Percentiles rank a stretch among this genome's conserved stretches.
Conservation (phyloP, 2,888 invertebrate species). For the Netelia inedita region DNA sequence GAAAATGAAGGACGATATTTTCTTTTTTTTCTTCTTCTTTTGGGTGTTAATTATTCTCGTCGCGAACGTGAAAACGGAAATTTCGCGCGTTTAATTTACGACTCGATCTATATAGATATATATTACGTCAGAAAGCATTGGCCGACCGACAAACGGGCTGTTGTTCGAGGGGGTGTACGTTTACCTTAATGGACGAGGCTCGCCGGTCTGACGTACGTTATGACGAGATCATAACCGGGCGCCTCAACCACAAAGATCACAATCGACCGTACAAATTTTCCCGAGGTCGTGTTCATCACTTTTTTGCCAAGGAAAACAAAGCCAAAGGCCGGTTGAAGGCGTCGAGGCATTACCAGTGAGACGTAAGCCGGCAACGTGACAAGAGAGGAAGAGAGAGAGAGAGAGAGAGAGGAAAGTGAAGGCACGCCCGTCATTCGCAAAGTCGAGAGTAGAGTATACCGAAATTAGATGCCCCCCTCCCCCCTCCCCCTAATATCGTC, state of each 20-base stretch:
- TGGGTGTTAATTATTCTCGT: too few species aligned
- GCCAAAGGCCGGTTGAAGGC: conserved; percentile 26
- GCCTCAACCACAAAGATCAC: neutral
- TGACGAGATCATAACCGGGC: neutral
- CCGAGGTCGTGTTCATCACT: conserved; percentile 6
- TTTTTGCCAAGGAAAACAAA: conserved; percentile 57
- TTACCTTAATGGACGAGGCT: neutral
- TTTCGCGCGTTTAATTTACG: too few species aligned
- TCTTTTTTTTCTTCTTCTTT: too few species aligned
- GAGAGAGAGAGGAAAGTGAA: too few species aligned
- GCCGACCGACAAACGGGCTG: too few species aligned
- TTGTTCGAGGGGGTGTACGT: neutral
- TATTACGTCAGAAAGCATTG: too few species aligned
- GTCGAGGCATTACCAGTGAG: conserved; percentile 13
- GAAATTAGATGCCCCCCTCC: conserved; percentile 47
- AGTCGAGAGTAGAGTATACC: conserved; percentile 22
- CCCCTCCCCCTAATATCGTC: conserved; percentile 11
- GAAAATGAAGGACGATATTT: too few species aligned
- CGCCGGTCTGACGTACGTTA: neutral
- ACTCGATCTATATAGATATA: too few species aligned
- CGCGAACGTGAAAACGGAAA: too few species aligned
- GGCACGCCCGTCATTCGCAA: conserved; percentile 7
- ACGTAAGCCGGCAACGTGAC: conserved; percentile 4
- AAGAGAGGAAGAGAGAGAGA: conserved; percentile 1
- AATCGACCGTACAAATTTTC: neutral